Evolutionary conservation across 2,888 invertebrate species (phyloP), one percentile per base, ranked within the genome.

Genomic region (Parnassius glacialis): DNA sequence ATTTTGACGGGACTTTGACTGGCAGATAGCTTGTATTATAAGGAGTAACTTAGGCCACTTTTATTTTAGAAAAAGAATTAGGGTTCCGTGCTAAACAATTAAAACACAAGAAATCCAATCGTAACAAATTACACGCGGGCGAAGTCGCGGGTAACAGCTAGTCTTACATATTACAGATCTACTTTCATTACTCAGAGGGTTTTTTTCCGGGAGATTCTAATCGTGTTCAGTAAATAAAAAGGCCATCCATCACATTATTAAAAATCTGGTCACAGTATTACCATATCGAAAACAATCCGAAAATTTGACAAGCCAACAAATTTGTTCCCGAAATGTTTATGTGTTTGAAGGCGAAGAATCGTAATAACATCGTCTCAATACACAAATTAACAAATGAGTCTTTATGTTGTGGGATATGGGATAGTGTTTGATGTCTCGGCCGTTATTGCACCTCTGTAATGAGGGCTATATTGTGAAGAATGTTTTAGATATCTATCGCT

Each of bases 281-380:
- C 76, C 74, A 71, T 59, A 65, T 68, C 72, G 68, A 76, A 78
- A 78, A 77, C 45, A 44, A 50, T 52, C 57, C 47, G 54, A 54
- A 62, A 58, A 48, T 52, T 61, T 55, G 54, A 52, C 51, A 60
- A 55, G 47, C 13, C 55, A 44, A 55, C 60, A 65, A 51, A 54
- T 55, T 60, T 51, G 52, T 57, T 3, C 44, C 45, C 16, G 54
- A 57, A 42, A 57, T 53, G 48, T 50, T 60, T 53, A 51, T 61
- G 44, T 11, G 48, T 57, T 50, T 51, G 25, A 20, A 59, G 53
- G 51, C 51, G 52, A 64, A 61, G 64, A 59, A 64, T 76, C 74
- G 73, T 81, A 74, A 77, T 77, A 74, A 75, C 72, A 67, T 72
- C 72, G 64, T 70, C 73, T 71, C 73, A 69, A 69, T 69, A 79